phyloP scores from a whole-genome alignment of 2,797 vertebrate genomes.

The Sebastes variabilis region DNA sequence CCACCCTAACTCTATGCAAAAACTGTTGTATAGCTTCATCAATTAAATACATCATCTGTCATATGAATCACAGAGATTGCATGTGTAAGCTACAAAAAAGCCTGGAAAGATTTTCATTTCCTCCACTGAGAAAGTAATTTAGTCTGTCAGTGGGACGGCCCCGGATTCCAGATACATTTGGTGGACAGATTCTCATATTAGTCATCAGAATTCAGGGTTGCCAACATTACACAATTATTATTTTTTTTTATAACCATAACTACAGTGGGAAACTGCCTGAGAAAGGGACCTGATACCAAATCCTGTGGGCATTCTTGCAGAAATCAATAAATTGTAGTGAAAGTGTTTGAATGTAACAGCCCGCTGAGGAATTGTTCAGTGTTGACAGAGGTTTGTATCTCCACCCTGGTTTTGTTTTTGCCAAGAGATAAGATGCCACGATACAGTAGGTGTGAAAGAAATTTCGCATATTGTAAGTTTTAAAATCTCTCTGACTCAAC shows the following conservation, averaged over 20 bases:
- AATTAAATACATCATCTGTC: conserved; percentile 21
- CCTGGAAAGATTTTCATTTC: conserved; percentile 19
- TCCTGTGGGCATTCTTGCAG: neutral
- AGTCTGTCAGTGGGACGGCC: conserved; percentile 36
- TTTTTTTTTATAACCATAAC: conserved; percentile 23
- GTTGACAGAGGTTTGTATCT: neutral
- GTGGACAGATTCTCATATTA: conserved; percentile 26
- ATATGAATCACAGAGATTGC: conserved; percentile 29
- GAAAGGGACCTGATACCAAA: neutral
- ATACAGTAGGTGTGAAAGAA: neutral
- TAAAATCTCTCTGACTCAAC: neutral
- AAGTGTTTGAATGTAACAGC: neutral
- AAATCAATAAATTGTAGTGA: neutral
- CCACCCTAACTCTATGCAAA: conserved; percentile 23
- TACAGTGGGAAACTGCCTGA: neutral
- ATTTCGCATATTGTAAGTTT: neutral
- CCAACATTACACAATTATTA: neutral
- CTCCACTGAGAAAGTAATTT: conserved; percentile 9
- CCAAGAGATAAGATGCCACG: neutral
- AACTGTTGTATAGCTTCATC: conserved; percentile 17
- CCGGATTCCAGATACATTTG: conserved; percentile 10
- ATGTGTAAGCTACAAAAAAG: conserved; percentile 11
- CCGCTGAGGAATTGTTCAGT: neutral
- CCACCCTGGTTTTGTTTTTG: neutral
- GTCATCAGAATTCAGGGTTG: conserved; percentile 8